Percentiles rank a stretch among this genome's conserved stretches.
phyloP scores from a whole-genome alignment of 2,888 invertebrate species.

The Sinopyrophorus schimmeli region DNA sequence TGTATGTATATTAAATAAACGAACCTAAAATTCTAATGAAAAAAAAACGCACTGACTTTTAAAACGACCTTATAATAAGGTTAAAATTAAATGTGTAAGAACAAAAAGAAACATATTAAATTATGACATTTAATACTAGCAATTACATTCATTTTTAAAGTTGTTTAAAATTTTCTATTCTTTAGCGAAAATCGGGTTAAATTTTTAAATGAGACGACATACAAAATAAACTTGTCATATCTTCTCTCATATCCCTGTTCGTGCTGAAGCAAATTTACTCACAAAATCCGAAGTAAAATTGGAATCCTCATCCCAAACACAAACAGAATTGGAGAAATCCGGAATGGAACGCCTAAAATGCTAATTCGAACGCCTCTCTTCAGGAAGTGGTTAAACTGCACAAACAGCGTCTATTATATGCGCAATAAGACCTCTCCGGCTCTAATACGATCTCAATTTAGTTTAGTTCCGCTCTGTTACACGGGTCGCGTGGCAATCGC shows the following conservation, averaged over 20 bases:
- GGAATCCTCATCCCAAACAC: slow-evolving; percentile 50
- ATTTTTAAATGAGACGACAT: slow-evolving; percentile 25
- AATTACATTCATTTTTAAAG: too few relatives aligned
- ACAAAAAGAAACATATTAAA: too few relatives aligned
- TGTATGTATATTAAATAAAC: too few relatives aligned
- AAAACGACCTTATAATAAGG: too few relatives aligned
- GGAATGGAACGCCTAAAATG: slow-evolving; percentile 55
- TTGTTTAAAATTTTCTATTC: too few relatives aligned
- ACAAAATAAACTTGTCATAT: slow-evolving; percentile 30
- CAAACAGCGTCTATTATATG: slow-evolving; percentile 59
- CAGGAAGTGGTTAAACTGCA: slow-evolving; percentile 58
- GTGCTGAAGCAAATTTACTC: slow-evolving; percentile 30
- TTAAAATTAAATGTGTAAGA: too few relatives aligned
- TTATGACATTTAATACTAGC: too few relatives aligned
- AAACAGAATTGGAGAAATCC: slow-evolving; percentile 49
- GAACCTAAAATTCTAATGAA: too few relatives aligned
- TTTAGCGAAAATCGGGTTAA: slow-evolving; percentile 7
- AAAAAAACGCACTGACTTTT: too few relatives aligned
- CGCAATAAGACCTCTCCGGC: slow-evolving; percentile 57
- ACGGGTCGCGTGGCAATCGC: slow-evolving; percentile 58
- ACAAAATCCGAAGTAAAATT: slow-evolving; percentile 42
- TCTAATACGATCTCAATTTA: slow-evolving; percentile 60
- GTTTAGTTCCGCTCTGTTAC: slow-evolving; percentile 60
- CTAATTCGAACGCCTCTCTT: slow-evolving; percentile 54
- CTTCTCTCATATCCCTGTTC: slow-evolving; percentile 28